Conservation (phyloP, 2,113 vertebrate species). For the Proteles cristata region DNA sequence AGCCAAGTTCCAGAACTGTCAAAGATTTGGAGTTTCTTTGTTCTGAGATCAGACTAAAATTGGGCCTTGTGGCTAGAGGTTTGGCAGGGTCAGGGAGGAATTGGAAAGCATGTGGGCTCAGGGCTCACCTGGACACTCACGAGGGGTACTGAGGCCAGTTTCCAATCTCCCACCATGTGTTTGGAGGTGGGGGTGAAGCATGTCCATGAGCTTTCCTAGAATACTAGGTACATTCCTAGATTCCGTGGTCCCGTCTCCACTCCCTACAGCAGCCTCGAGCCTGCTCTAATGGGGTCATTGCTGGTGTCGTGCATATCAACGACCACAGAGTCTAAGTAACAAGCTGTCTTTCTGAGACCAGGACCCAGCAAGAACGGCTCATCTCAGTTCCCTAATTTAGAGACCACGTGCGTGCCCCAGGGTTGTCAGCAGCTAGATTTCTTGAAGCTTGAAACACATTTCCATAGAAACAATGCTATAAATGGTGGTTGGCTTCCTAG, state of each 20-base stretch:
- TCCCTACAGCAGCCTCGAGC: background rate
- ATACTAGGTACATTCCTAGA: background rate
- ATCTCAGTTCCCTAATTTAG: constrained; percentile 81
- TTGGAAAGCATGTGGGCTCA: background rate
- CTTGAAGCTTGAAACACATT: constrained; percentile 77
- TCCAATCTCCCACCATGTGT: background rate
- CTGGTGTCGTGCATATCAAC: constrained; percentile 10
- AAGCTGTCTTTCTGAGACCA: constrained; percentile 45
- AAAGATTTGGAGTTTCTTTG: constrained; percentile 6
- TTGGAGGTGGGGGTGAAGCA: background rate
- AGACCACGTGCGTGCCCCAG: constrained; percentile 72
- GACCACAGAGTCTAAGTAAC: constrained; percentile 38
- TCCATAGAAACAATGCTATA: constrained; percentile 81
- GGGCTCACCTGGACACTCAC: background rate
- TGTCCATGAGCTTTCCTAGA: background rate
- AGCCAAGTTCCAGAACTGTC: constrained; percentile 50
- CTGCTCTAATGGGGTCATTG: background rate
- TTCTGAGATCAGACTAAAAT: constrained; percentile 33
- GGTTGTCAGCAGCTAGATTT: constrained; percentile 71
- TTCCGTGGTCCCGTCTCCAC: background rate
- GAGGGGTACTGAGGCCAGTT: background rate
- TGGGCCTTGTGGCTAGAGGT: constrained; percentile 29
- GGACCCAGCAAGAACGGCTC: constrained; percentile 53
- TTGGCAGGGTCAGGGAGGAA: constrained; percentile 25
- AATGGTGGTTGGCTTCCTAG: constrained; percentile 73